Base-by-base conservation (phyloP, 2,888 invertebrate species). In the Drosophila stalkeri region DNA sequence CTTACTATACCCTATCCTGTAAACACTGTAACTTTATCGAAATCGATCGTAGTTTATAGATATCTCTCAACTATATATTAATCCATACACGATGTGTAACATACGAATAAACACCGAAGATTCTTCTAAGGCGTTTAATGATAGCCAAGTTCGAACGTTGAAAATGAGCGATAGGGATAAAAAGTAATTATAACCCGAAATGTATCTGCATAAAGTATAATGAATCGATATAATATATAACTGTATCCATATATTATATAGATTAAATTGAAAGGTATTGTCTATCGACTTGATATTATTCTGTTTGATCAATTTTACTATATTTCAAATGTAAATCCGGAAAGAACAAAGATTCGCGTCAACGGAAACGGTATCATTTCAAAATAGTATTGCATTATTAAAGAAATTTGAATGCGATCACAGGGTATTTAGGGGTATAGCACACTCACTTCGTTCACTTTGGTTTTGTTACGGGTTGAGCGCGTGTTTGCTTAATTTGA, bases 401-500 rank as follows among this genome's bases (percentile, higher is more conserved):
- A 11, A 31, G 49, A 46, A 23, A 7, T 7, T 16, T n/a, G n/a
- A 31, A 12, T 6, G 12, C 14, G 12, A 14, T 6, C 27, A 23
- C 16, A 39, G 54, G 54, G 56, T 56, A 56, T 43, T 2, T 20
- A 8, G 5, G 1, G 4, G 41, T 31, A 7, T 27, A n/a, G 8
- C 18, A n/a, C 23, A 7, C 7, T 39, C 0, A 54, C 54, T 37
- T 44, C 1, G 6, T 52, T 41, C 46, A 18, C 20, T 37, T 64
- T 74, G 5, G 39, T 59, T 31, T 20, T 54, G 39, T 62, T 49
- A 46, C 59, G 37, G 7, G 23, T 12, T 43, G 2, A 43, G 75
- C 73, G 76, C 67, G 77, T 76, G 77, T 64, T 27, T 27, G 33
- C 23, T 47, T 68, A 33, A 63, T 65, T 64, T 51, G 69, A 12